Conservation (phyloP, 2,888 invertebrate genomes). For the Xylota segnis region DNA sequence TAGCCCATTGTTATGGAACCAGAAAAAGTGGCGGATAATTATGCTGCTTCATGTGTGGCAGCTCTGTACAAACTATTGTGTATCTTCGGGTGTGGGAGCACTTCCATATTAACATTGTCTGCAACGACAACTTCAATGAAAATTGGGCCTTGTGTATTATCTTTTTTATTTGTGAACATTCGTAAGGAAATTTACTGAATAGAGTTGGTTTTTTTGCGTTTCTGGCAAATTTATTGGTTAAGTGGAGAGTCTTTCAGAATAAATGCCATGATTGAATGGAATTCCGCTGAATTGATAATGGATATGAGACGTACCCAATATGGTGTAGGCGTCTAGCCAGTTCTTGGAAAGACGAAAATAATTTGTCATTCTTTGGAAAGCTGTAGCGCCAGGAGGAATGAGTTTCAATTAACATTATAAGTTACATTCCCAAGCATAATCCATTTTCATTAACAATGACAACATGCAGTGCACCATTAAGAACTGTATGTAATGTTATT, state of each 20-base stretch:
- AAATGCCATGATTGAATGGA: background rate
- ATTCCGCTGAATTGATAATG: background rate
- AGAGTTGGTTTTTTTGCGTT: background rate
- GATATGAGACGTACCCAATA: background rate
- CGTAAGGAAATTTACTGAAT: constrained; percentile 1
- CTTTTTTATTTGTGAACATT: constrained; percentile 7
- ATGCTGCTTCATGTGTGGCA: constrained; percentile 40
- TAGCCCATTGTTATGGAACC: constrained; percentile 45
- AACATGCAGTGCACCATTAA: background rate
- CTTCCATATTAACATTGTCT: constrained; percentile 42
- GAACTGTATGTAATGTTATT: background rate
- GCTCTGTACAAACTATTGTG: constrained; percentile 10
- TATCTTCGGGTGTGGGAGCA: background rate
- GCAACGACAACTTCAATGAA: constrained; percentile 42
- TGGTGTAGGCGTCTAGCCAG: no score
- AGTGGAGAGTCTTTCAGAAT: background rate
- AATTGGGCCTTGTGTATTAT: constrained; percentile 38
- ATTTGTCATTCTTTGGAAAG: no score
- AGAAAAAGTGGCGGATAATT: constrained; percentile 55
- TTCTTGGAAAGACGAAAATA: no score
- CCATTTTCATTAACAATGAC: no score
- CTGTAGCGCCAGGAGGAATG: no score
- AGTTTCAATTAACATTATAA: no score
- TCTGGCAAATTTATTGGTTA: background rate
- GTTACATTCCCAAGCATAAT: no score